Conservation (phyloP, 1,140 invertebrate genomes). For the Zaprionus lachaisei region DNA sequence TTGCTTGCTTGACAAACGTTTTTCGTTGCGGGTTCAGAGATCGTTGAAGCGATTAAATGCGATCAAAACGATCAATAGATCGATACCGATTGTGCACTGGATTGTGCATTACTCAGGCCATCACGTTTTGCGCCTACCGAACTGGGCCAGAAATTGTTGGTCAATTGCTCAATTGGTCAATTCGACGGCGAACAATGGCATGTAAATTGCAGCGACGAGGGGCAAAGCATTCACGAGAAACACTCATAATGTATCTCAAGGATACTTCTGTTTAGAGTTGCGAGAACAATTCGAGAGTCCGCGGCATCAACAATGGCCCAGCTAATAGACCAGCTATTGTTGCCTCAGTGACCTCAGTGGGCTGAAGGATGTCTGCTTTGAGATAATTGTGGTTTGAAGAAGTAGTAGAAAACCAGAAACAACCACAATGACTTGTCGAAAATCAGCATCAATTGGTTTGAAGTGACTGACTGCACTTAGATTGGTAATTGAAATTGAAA, state of each 20-base stretch:
- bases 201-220: conserved; percentile 62
- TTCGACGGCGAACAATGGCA: conserved; percentile 60
- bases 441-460: conserved; percentile 25
- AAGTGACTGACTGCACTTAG: conserved; percentile 34
- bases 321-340: conserved; percentile 6
- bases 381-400: background rate
- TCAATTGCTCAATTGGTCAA: conserved; percentile 55
- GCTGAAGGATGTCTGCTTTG: background rate
- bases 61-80: background rate
- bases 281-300: conserved; percentile 58
- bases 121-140: conserved; percentile 54
- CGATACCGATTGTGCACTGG: background rate
- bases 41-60: conserved; percentile 2
- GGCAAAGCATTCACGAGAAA: conserved; percentile 13
- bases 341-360: background rate
- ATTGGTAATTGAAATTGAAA: conserved; percentile 19
- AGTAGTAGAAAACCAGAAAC: conserved; percentile 11
- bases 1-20: conserved; percentile 11
- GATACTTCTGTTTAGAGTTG: conserved; percentile 49
- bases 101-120: conserved; percentile 52
- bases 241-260: conserved; percentile 52
- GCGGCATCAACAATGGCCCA: conserved; percentile 40
- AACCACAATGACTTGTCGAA: conserved; percentile 57
- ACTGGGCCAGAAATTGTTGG: conserved; percentile 22
- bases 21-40: conserved; percentile 6